phyloP scores from a whole-genome alignment of 37 sponge, comb jelly and placozoan species.

The Ianthella basta region DNA sequence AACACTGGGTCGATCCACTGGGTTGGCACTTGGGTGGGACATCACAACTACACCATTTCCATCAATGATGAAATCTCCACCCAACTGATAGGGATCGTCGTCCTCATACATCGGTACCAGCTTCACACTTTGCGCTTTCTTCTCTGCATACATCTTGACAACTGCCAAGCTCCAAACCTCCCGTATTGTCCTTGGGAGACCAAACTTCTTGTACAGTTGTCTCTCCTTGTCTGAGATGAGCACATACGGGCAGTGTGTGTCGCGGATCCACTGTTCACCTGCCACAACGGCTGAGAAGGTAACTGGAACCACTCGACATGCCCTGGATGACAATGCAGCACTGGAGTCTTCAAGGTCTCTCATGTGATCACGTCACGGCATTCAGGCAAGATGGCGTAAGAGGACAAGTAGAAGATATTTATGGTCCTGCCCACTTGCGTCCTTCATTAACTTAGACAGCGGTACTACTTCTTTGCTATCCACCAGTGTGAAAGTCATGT shows the following conservation, averaged over 20 bases:
- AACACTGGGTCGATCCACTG: slow-evolving; percentile 56
- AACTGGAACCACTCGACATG: slow-evolving; percentile 12
- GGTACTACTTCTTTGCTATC: background rate
- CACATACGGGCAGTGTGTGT: background rate
- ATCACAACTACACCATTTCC: slow-evolving; percentile 49
- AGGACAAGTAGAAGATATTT: slow-evolving; percentile 40
- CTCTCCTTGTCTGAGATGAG: background rate
- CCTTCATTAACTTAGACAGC: background rate
- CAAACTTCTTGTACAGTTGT: slow-evolving; percentile 50
- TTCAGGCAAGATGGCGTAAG: slow-evolving; percentile 65
- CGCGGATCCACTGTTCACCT: background rate
- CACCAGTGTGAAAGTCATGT: background rate
- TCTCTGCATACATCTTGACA: slow-evolving; percentile 49
- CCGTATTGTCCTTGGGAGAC: slow-evolving; percentile 34
- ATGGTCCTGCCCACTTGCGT: background rate
- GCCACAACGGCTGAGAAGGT: background rate
- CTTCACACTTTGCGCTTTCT: slow-evolving; percentile 10
- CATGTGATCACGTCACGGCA: slow-evolving; percentile 63
- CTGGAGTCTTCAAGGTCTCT: background rate
- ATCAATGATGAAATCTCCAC: slow-evolving; percentile 70
- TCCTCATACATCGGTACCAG: slow-evolving; percentile 31
- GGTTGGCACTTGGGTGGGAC: slow-evolving; percentile 42
- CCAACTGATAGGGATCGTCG: slow-evolving; percentile 65
- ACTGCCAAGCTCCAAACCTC: slow-evolving; percentile 42
- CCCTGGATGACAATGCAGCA: background rate